Evolutionary conservation across 1,140 invertebrate genomes (phyloP), one percentile per base, ranked within the genome.

Genomic region (Drosophila auraria): DNA sequence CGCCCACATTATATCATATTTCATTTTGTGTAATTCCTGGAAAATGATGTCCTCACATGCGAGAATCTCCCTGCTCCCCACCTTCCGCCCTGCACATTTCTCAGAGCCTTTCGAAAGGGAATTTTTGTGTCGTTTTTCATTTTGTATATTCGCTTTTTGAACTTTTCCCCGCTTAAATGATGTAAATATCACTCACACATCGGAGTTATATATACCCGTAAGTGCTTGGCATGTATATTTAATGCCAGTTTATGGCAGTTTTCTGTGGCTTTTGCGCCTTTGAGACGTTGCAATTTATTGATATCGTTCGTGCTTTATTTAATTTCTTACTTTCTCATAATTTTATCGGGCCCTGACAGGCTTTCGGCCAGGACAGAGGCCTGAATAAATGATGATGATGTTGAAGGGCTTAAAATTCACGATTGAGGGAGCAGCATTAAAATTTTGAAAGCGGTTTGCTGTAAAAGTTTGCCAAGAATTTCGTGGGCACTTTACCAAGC

Each of bases 261-360:
- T 27, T 33, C 54, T 56, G 54, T 56, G 73, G 45, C 42, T 45
- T 15, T 36, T 20, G 33, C 33, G 47, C 59, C 57, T 66, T 62
- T 59, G 49, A 56, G 64, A 62, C 75, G 49, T 61, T 84, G 86
- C 86, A 89, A 84, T 90, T 90, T 89, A 89, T 89, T 90, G 84
- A 89, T 89, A 84, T 84, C 60, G 60, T 82, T 89, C 78, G 66
- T 66, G 78, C 78, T 74, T 81, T 73, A 76, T 87, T 84, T 81
- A 81, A 84, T 89, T 89, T 71, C 56, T 15, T 47, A n/a, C 47
- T 42, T 53, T 59, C 71, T 38, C 68, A 38, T 60, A 50, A 60
- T 57, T 65, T 78, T 82, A 87, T 80, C 71, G 61, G 30, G 50
- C 53, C 65, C 27, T 69, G 83, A 73, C 70, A 66, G 54, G 53